Percentiles rank a stretch among this genome's conserved stretches.
phyloP scores from a whole-genome alignment of 2,888 invertebrate species.

The Cosmia pyralina region DNA sequence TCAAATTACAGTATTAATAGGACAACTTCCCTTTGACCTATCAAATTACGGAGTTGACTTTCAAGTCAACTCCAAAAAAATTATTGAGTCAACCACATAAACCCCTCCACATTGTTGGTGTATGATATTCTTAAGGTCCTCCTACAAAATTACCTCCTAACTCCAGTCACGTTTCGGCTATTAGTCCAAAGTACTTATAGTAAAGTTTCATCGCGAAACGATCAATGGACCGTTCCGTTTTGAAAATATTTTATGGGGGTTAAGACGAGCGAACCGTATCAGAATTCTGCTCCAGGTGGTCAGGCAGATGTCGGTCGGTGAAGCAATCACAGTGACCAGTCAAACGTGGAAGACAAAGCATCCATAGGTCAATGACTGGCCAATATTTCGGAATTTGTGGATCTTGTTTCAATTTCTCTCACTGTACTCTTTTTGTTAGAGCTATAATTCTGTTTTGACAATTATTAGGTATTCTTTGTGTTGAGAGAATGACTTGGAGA shows the following conservation, averaged over 20 bases:
- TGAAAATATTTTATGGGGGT: constrained; percentile 82
- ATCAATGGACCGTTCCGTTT: constrained; percentile 82
- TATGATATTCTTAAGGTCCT: constrained; percentile 85
- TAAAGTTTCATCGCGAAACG: constrained; percentile 87
- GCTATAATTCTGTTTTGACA: neutral
- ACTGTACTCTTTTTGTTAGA: constrained; percentile 21
- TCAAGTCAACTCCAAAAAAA: neutral
- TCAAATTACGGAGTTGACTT: neutral
- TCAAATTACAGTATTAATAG: neutral
- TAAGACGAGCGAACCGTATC: constrained; percentile 63
- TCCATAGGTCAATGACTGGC: constrained; percentile 65
- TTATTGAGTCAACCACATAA: constrained; percentile 60
- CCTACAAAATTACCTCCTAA: constrained; percentile 82
- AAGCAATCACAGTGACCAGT: constrained; percentile 74
- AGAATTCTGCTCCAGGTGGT: constrained; percentile 61
- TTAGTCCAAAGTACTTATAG: constrained; percentile 86
- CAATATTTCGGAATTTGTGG: constrained; percentile 59
- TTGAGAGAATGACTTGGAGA: neutral
- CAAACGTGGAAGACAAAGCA: constrained; percentile 68
- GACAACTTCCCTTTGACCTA: neutral
- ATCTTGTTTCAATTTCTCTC: constrained; percentile 55
- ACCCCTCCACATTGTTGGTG: constrained; percentile 82
- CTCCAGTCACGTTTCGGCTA: constrained; percentile 87
- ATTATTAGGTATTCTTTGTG: neutral
- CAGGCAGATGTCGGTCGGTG: constrained; percentile 49